Percentiles rank a stretch among this genome's conserved stretches.
Evolutionary conservation across 2,888 invertebrate genomes (phyloP).

Genomic region (Catotricha subobsoleta): DNA sequence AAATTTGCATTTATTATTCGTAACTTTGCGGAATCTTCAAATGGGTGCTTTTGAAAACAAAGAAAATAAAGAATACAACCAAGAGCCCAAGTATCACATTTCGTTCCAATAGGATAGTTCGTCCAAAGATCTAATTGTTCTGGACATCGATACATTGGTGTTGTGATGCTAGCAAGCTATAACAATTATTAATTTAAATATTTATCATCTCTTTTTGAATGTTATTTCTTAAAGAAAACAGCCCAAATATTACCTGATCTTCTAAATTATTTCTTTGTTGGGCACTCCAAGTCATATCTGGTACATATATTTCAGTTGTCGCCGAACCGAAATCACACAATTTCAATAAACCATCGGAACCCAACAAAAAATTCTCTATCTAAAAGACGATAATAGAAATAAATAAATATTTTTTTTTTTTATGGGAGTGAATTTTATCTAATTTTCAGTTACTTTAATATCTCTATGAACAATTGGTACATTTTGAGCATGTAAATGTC

Average conservation of each 20-base stretch:
- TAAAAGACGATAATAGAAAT: slow-evolving; percentile 17
- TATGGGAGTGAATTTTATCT: not conserved
- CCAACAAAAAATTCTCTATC: slow-evolving; percentile 85
- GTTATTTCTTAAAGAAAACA: no score
- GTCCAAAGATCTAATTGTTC: slow-evolving; percentile 98
- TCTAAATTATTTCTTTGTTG: slow-evolving; percentile 79
- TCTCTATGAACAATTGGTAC: slow-evolving; percentile 91
- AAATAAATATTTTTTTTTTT: not conserved
- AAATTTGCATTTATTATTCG: slow-evolving; percentile 95
- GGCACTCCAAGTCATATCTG: slow-evolving; percentile 83
- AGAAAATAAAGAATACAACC: slow-evolving; percentile 88
- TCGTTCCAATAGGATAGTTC: slow-evolving; percentile 78
- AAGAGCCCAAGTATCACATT: slow-evolving; percentile 90
- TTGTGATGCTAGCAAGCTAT: slow-evolving; percentile 59
- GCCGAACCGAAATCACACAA: slow-evolving; percentile 97
- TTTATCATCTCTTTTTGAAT: no score
- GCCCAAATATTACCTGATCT: slow-evolving; percentile 55
- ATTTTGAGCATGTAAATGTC: slow-evolving; percentile 80
- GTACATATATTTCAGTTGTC: slow-evolving; percentile 61
- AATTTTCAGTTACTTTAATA: slow-evolving; percentile 48
- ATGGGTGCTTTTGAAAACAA: slow-evolving; percentile 89
- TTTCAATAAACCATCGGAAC: slow-evolving; percentile 70
- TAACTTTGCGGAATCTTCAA: slow-evolving; percentile 88
- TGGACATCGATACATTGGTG: slow-evolving; percentile 93
- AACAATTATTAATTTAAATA: slow-evolving; percentile 17